These are phyloP conservation scores for Ceratitis capitata DNA, from an alignment of 1,140 invertebrate species.

Conservation along the genomic window DNA sequence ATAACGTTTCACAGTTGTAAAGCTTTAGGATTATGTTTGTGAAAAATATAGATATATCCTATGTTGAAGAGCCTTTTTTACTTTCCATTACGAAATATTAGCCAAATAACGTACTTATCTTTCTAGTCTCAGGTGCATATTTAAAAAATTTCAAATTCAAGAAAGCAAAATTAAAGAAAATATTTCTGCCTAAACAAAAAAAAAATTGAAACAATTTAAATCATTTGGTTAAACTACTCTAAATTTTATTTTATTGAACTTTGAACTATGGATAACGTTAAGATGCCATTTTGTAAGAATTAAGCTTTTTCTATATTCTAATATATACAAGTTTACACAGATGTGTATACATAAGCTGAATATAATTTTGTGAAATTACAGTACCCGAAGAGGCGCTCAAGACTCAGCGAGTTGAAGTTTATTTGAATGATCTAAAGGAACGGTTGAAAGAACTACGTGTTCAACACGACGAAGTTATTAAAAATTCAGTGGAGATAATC, in stretches of 20 bases:
- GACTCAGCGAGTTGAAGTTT: constrained; percentile 45
- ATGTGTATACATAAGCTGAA: background rate
- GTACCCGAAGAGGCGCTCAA: constrained; percentile 42
- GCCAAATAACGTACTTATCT: background rate
- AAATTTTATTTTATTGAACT: constrained; percentile 13
- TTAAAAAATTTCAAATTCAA: background rate
- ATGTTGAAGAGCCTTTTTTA: too few relatives aligned
- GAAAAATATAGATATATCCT: too few relatives aligned
- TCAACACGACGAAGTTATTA: constrained; percentile 46
- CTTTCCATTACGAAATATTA: background rate
- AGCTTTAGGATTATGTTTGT: too few relatives aligned
- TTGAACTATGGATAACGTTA: constrained; percentile 34
- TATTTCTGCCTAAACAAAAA: background rate
- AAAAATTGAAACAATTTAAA: constrained; percentile 7
- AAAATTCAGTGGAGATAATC: constrained; percentile 48
- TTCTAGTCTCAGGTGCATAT: background rate
- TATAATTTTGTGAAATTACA: background rate
- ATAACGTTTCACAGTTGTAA: too few relatives aligned
- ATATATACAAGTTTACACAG: background rate
- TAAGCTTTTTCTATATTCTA: background rate
- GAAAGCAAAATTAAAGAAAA: background rate
- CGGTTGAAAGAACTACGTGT: constrained; percentile 42
- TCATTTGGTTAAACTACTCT: constrained; percentile 13
- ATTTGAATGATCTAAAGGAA: constrained; percentile 47
- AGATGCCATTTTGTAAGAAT: constrained; percentile 35